Evolutionary conservation across 2,888 invertebrate species (phyloP), one percentile per base, ranked within the genome.

Genomic region (Diarsia brunnea): DNA sequence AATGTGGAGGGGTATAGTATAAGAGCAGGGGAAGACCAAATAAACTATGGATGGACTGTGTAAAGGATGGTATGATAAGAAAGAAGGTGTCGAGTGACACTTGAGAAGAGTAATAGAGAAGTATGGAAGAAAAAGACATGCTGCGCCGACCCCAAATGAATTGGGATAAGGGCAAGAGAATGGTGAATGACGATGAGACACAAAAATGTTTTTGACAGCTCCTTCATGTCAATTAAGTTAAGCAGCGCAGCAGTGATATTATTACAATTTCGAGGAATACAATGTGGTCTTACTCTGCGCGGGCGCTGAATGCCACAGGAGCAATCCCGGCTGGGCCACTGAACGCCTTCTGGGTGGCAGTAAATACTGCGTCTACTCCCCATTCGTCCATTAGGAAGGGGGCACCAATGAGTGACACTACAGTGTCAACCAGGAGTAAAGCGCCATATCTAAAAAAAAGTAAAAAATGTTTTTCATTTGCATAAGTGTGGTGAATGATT

Each of bases 281-380:
- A 66, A 92, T 31, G 5, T 7, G 12, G 8, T 71, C 97, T 94
- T 93, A 97, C 97, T 97, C 96, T 21, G 98, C 98, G 81, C 95
- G 92, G 5, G 95, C 93, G 84, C 97, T 97, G 90, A 98, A 98
- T 1, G 97, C 97, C 43, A 98, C 97, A 0, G 98, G 97, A 49
- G 97, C 97, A 63, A 97, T 95, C 1, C 98, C 98, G 31, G 98
- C 97, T 4, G 98, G 98, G 0, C 97, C 97, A 85, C 97, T 97
- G 38, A 98, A 92, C 4, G 97, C 97, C 89, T 98, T 98, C 92
- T 98, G 98, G 1, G 97, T 96, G 0, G 97, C 97, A 3, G 97
- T 94, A 92, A 98, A 98, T n/a, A 97, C 96, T 1, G 97, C 97
- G 87, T 98, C 98, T 27, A 98, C 96, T 65, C 95, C 97, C 97